Conservation (phyloP, 2,888 invertebrate species). For the Trichacis sp. region DNA sequence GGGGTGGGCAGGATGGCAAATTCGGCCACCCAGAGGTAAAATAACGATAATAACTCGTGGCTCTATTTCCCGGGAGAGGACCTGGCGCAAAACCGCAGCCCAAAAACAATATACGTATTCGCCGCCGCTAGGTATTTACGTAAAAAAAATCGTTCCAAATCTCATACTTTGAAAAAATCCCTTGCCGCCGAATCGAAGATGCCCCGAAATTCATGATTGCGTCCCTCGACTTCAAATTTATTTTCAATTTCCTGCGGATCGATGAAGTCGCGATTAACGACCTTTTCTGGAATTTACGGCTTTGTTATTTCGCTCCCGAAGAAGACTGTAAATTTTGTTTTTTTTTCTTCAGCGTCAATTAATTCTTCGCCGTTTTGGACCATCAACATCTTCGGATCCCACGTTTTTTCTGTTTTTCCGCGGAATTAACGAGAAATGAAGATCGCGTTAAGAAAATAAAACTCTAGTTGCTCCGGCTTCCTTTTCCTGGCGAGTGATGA, state of each 20-base stretch:
- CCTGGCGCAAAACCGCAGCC: conserved; percentile 61
- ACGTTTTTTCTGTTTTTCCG: not conserved
- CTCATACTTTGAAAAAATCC: conserved; percentile 25
- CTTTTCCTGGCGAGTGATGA: conserved; percentile 29
- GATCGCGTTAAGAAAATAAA: conserved; percentile 34
- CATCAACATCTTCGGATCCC: conserved; percentile 4
- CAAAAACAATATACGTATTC: conserved; percentile 62
- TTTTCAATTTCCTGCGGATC: not conserved
- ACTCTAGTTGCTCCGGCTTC: conserved; percentile 1
- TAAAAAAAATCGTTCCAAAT: conserved; percentile 24
- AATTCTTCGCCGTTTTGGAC: conserved; percentile 18
- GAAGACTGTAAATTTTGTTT: conserved; percentile 32
- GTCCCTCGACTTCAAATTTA: no score
- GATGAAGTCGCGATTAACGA: conserved; percentile 22
- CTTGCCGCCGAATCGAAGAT: conserved; percentile 1
- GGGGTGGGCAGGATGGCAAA: conserved; percentile 48
- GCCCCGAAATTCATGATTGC: no score
- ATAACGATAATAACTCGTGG: conserved; percentile 60
- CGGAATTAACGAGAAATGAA: not conserved
- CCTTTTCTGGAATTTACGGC: conserved; percentile 37
- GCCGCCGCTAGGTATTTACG: conserved; percentile 42
- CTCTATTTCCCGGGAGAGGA: conserved; percentile 64
- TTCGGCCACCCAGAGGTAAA: conserved; percentile 65
- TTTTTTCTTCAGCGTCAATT: conserved; percentile 23
- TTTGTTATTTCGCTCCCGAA: conserved; percentile 33